Base-by-base conservation (phyloP, 1,140 invertebrate genomes). In the Antheraea pernyi region DNA sequence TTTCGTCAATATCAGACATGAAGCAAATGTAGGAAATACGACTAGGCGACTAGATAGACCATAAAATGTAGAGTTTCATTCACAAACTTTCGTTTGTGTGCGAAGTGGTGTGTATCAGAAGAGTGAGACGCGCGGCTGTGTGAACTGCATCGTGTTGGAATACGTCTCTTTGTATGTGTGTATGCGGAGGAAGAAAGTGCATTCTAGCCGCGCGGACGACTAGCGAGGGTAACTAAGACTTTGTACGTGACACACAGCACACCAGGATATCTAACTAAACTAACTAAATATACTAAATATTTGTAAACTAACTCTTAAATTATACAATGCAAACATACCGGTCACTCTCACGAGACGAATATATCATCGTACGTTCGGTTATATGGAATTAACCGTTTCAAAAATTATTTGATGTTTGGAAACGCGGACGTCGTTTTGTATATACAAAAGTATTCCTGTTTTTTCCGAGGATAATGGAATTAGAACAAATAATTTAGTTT, bases 171-270 rank as follows among this genome's bases (percentile, higher is more conserved):
- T 36, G 67, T 65, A 65, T 65, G 42, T 65, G 73, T 61, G 69
- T 73, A 69, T 65, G 65, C 69, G 67, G 63, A 82, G 85, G 84
- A 88, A 90, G 88, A 90, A 90, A 90, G 88, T 86, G 88, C 86
- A 90, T 87, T 90, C 86, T 87, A 79, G 69, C 68, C 74, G 73
- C 76, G 78, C 81, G 80, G 79, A 65, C 77, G 83, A 76, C 78
- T 80, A 76, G 71, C 82, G 74, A 85, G 82, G 85, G 85, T 88
- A 90, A 87, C 86, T 84, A 80, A 88, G 82, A 88, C 86, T 89
- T 74, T 62, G 53, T 0, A 79, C n/a, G 46, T 13, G 72, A 13
- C 65, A 65, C 61, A 77, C 71, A 72, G 48, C 13, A 36, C 62
- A 36, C 22, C 22, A 39, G 16, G 16, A 53, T 16, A 53, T 53